Evolutionary conservation across 2,113 vertebrate species (phyloP).

Genomic region (Megaceryle maxima): DNA sequence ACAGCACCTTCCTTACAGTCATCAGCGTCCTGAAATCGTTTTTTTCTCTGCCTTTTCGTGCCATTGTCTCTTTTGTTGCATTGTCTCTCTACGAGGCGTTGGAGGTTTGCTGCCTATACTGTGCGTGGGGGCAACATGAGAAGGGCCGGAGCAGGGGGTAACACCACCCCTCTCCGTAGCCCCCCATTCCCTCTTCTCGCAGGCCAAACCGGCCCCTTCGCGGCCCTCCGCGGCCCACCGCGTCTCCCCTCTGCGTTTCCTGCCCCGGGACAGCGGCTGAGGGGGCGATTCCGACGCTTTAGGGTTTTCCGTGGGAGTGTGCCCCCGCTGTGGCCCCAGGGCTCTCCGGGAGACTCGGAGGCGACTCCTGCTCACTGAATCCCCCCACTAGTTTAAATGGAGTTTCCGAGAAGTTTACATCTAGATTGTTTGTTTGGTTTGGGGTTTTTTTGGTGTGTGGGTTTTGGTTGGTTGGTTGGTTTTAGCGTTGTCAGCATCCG

Average conservation of each 20-base stretch:
- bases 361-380: background rate
- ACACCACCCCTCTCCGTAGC: too few relatives aligned
- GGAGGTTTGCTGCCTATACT: background rate
- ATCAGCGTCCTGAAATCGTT: background rate
- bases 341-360: background rate
- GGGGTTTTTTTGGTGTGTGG: background rate
- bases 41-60: background rate
- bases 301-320: background rate
- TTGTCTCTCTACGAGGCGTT: background rate
- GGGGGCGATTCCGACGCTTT: background rate
- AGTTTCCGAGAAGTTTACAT: background rate
- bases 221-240: background rate
- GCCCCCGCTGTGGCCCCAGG: background rate
- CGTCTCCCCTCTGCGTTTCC: background rate
- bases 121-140: background rate
- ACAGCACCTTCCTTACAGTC: background rate
- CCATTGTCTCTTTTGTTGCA: conserved; percentile 43
- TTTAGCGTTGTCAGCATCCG: background rate
- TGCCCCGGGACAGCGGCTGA: background rate
- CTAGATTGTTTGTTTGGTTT: background rate
- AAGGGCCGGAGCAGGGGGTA: background rate
- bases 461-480: background rate
- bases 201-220: background rate
- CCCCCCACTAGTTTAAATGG: background rate
- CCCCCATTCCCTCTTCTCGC: background rate